Evolutionary conservation across 2,888 invertebrate species (phyloP), one percentile per base, ranked within the genome.

Genomic region (Empis stercorea): DNA sequence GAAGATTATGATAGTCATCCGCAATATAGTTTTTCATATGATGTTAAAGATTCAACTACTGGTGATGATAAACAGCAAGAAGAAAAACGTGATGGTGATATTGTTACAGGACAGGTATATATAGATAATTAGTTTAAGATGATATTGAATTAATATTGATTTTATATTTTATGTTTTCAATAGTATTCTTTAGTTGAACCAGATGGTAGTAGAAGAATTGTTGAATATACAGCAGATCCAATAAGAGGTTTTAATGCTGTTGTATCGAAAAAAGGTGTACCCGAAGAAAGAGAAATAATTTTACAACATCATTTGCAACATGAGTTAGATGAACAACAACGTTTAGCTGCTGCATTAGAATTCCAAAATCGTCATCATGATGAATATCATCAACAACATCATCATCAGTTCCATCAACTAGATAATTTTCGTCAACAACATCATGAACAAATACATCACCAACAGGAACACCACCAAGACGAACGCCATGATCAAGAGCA

Each of bases 301-400:
- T 64, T 65, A 48, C 64, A 64, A 50, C 61, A 64, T 39, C 65
- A 64, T 51, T 61, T 62, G 44, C 63, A 65, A 39, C 62, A 62
- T 43, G 57, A 61, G 7, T 52, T 59, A 0, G 57, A 61, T 38
- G 59, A 59, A 20, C 59, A 59, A 30, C 62, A 61, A 45, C 55
- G 60, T 23, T 61, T 59, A 54, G 39, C 59, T 53, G 16, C 55
- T 54, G 44, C 36, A 7, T 36, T 36, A 15, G 36, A 36, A 17
- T 4, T 11, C 4, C 11, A 17, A 17, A n/a, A n/a, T n/a, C n/a
- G n/a, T n/a, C n/a, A n/a, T n/a, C n/a, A n/a, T n/a, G n/a, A n/a
- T n/a, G n/a, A n/a, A n/a, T n/a, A n/a, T n/a, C n/a, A n/a, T n/a
- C n/a, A n/a, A n/a, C n/a, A n/a, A n/a, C n/a, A n/a, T n/a, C n/a